These are phyloP conservation scores for Sebastes alutus DNA, from an alignment of 2,797 vertebrate genomes.

Conservation along the genomic window DNA sequence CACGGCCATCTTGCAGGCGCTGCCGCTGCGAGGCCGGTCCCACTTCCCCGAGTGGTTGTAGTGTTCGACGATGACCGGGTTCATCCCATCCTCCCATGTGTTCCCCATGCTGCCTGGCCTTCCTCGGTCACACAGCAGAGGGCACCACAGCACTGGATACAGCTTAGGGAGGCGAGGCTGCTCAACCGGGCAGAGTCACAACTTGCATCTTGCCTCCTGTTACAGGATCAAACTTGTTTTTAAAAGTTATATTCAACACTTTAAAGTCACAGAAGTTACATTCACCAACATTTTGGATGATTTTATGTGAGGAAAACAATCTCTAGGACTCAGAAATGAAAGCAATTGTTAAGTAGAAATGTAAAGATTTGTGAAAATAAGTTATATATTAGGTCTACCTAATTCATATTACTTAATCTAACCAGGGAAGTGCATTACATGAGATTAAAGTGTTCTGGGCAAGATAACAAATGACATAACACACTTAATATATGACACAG, in stretches of 20 bases:
- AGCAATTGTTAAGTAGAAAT: not conserved
- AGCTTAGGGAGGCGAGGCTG: constrained; percentile 6
- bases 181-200: constrained; percentile 29
- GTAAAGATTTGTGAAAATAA: not conserved
- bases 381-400: not conserved
- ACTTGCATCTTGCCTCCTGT: constrained; percentile 54
- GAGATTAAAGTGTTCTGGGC: not conserved
- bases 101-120: constrained; percentile 67
- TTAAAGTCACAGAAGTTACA: not conserved
- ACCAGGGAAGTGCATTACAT: not conserved
- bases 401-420: not conserved
- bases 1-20: constrained; percentile 70
- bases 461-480: not conserved
- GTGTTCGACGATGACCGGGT: constrained; percentile 73
- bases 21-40: constrained; percentile 62
- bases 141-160: constrained; percentile 72
- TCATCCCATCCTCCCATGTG: constrained; percentile 74
- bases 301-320: not conserved
- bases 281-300: not conserved
- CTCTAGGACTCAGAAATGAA: accelerated
- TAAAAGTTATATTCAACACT: not conserved
- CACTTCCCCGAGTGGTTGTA: constrained; percentile 85
- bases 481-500: not conserved
- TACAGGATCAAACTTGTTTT: not conserved
- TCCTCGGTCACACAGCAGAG: constrained; percentile 74